Base-by-base conservation (phyloP, 2,888 invertebrate species). In the Drosophila subsilvestris region DNA sequence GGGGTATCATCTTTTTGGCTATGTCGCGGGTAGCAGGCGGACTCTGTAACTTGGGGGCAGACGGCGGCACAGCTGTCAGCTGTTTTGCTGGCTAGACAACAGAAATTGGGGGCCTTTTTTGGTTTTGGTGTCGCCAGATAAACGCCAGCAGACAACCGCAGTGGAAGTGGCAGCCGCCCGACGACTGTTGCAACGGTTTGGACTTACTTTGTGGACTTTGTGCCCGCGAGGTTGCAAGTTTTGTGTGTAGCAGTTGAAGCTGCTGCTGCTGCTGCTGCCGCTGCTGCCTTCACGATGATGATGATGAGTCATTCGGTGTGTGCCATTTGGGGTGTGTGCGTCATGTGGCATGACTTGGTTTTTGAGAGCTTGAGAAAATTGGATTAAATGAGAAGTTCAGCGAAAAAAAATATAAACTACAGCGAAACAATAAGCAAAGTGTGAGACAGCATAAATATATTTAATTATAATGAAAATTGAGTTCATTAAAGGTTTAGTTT, bases 161-260 rank as follows among this genome's bases (percentile, higher is more conserved):
- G 42, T 49, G 61, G 56, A 73, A 63, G 32, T 49, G 50, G 45
- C 58, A 47, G 48, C 51, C 56, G 47, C 14, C 47, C 71, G 51
- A 60, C 75, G 72, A 66, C 80, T 81, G 83, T 75, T 79, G 88
- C 82, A 83, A 83, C 78, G 70, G 66, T 54, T 73, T 74, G 67
- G 37, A 83, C 83, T 83, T 83, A 83, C 88, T 83, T 83, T 83
- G 86, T 88, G 86, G 83, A 83, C 83, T 83, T 83, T 83, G 88
- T 79, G 84, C 79, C 69, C 74, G 62, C 68, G 72, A 66, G 45
- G 57, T 62, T 69, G 68, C 68, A 67, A 47, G 20, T 50, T 12
- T 43, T 25, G 58, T 37, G 17, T 43, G 60, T 59, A 56, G 62
- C 54, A 74, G 72, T 65, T 69, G 75, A 68, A 85, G 80, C 37